Conservation (phyloP, 1,140 invertebrate genomes). For the Drosophila ananassae region DNA sequence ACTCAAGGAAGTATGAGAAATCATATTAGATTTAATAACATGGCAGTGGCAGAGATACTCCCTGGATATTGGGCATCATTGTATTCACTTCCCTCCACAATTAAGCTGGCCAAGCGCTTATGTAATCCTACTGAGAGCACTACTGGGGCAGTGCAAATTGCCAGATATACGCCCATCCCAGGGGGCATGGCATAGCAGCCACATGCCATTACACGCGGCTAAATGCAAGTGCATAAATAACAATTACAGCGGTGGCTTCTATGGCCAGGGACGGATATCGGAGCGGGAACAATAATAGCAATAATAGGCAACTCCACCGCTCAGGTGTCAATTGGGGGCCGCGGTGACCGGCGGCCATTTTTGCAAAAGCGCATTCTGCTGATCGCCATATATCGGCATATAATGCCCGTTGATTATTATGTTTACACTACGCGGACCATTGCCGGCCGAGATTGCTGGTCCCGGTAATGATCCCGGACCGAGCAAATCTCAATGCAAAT, state of each 20-base stretch:
- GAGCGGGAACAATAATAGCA: conserved; percentile 30
- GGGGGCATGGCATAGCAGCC: conserved; percentile 69
- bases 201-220: conserved; percentile 66
- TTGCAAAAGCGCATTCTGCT: conserved; percentile 63
- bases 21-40: neutral
- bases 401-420: conserved; percentile 79
- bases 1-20: conserved; percentile 15
- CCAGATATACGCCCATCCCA: conserved; percentile 66
- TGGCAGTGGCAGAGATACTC: neutral
- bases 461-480: conserved; percentile 60
- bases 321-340: conserved; percentile 79
- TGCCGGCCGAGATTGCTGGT: conserved; percentile 40
- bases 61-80: conserved; percentile 12
- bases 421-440: conserved; percentile 59
- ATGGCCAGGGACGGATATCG: conserved; percentile 1
- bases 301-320: conserved; percentile 50
- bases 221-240: conserved; percentile 82
- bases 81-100: conserved; percentile 40
- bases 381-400: conserved; percentile 66
- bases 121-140: conserved; percentile 50
- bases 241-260: conserved; percentile 60
- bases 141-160: conserved; percentile 51
- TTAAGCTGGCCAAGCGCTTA: conserved; percentile 58
- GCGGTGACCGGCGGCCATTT: conserved; percentile 73
- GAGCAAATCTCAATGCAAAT: conserved; percentile 76